Evolutionary conservation across 2,888 invertebrate genomes (phyloP), one percentile per base, ranked within the genome.

Genomic region (Slavum lentiscoides): DNA sequence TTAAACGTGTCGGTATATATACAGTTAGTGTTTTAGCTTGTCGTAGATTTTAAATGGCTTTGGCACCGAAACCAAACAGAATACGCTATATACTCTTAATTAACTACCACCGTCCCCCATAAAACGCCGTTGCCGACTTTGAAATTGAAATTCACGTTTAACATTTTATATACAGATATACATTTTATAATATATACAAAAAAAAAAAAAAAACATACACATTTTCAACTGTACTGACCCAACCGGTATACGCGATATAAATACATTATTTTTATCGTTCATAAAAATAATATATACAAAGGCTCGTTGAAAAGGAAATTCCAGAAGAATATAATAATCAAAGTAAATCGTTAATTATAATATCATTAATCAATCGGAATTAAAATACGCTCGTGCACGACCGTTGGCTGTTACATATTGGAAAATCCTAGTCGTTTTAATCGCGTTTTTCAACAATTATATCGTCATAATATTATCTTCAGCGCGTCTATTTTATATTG

Each of bases 1-100:
- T 80, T 80, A 80, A 80, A 80, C 13, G 80, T 80, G 70, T 72
- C 70, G 70, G 70, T 64, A 43, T 74, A 74, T 64, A 30, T 30
- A 30, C 30, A 72, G 70, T 80, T 64, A 58, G 80, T 72, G 80
- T 80, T 80, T 80, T 58, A 53, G 72, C 70, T 80, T 80, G 80
- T 80, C 72, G 80, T 62, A 55, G 80, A 72, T 64, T 72, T 80
- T 64, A 80, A 80, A 80, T 72, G 80, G 80, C 80, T 80, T 80
- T 80, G 80, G 80, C 80, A 72, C 70, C 64, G 72, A 70, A 55
- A 72, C 80, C 72, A 9, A 80, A 80, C 80, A 58, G 64, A 43
- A 43, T 43, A 43, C 43, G 43, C 53, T 43, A 9, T 49, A 49
- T 43, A 80, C 69, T 72, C 80, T 80, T 80, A 80, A 80, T 80